These are phyloP conservation scores for Amblyopsis hoosieri DNA, from an alignment of 2,797 vertebrate species.

Conservation along the genomic window DNA sequence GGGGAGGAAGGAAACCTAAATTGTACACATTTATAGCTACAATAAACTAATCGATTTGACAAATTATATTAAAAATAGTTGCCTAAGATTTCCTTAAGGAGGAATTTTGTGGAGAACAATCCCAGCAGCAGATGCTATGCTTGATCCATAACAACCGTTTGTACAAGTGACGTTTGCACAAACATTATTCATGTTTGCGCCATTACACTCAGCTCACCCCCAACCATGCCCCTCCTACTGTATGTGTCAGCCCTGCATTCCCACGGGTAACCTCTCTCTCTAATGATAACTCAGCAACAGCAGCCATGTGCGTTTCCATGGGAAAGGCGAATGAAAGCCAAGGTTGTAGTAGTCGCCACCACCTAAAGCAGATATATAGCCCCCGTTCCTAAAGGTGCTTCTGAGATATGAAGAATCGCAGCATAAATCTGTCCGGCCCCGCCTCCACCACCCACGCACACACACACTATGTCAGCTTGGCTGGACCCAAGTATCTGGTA, in stretches of 20 bases:
- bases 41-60: no score
- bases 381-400: constrained; percentile 39
- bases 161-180: constrained; percentile 5
- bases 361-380: constrained; percentile 41
- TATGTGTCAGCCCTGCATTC: constrained; percentile 20
- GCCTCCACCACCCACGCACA: constrained; percentile 26
- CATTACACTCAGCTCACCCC: constrained; percentile 7
- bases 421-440: constrained; percentile 52
- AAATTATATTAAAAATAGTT: no score
- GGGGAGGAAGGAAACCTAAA: no score
- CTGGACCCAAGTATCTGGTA: constrained; percentile 21
- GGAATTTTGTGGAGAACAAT: no score
- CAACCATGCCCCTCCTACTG: constrained; percentile 2
- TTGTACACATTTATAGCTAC: no score
- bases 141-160: no score
- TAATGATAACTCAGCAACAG: constrained; percentile 50
- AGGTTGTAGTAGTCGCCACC: constrained; percentile 18
- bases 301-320: constrained; percentile 15
- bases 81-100: no score
- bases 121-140: no score
- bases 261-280: constrained; percentile 29
- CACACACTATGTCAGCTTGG: constrained; percentile 23
- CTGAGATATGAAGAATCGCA: constrained; percentile 43
- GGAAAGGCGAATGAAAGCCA: constrained; percentile 10
- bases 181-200: constrained; percentile 42